phyloP scores from a whole-genome alignment of 1,140 invertebrate species.

The Drosophila pruinosa region DNA sequence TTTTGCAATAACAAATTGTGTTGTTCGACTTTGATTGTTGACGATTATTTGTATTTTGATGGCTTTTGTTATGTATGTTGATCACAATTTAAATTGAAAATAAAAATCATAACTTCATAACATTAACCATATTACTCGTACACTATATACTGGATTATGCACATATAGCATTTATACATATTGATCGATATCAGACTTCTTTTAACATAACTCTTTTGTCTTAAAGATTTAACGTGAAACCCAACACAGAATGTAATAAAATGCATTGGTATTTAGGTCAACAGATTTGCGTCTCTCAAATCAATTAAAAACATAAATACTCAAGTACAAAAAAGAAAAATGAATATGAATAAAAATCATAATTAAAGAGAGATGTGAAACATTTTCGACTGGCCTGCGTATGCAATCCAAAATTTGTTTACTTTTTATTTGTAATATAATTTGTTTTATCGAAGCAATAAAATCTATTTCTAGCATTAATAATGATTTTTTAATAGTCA shows the following conservation, averaged over 20 bases:
- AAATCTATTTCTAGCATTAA: not conserved
- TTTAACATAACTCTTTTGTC: conserved; percentile 35
- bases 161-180: no score
- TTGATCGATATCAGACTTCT: conserved; percentile 17
- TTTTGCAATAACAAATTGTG: conserved; percentile 61
- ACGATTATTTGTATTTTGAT: conserved; percentile 66
- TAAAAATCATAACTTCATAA: conserved; percentile 12
- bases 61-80: conserved; percentile 62
- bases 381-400: not conserved
- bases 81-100: conserved; percentile 28
- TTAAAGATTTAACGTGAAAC: conserved; percentile 17
- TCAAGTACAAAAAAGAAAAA: conserved; percentile 12
- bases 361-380: not conserved
- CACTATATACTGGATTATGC: conserved; percentile 5
- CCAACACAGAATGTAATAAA: conserved; percentile 40
- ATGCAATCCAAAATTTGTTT: conserved; percentile 6
- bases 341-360: not conserved
- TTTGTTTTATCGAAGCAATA: not conserved
- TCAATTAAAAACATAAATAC: conserved; percentile 66
- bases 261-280: conserved; percentile 64
- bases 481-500: not conserved
- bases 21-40: conserved; percentile 53
- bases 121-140: not conserved
- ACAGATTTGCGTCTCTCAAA: conserved; percentile 37
- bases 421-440: not conserved